A percentile compares a stretch with the other conserved stretches of the same genome.
These are phyloP conservation scores for Mizuhopecten yessoensis DNA, from an alignment of 1,140 invertebrate species.

Conservation along the genomic window DNA sequence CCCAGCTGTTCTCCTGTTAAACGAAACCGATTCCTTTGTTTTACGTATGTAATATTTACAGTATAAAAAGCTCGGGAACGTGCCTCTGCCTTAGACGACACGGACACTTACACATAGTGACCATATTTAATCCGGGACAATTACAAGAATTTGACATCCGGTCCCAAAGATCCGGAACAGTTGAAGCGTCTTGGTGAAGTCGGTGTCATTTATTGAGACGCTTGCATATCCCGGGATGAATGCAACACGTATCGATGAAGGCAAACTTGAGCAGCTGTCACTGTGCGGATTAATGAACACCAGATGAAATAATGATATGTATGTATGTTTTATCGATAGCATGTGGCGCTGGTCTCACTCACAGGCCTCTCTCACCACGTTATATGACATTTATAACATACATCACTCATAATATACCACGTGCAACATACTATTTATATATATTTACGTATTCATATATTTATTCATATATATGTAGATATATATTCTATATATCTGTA, in stretches of 20 bases:
- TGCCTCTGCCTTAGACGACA: background rate
- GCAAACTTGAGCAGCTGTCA: background rate
- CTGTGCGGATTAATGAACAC: background rate
- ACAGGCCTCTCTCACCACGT: background rate
- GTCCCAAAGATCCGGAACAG: slow-evolving; percentile 22
- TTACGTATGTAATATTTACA: background rate
- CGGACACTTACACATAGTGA: background rate
- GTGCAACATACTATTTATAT: background rate
- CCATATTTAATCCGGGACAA: slow-evolving; percentile 25
- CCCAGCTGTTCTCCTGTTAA: background rate
- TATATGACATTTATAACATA: slow-evolving; percentile 30
- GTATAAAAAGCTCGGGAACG: background rate
- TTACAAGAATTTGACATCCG: slow-evolving; percentile 34
- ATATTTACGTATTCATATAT: background rate
- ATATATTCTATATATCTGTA: background rate
- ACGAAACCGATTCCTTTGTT: background rate
- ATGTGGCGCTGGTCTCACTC: background rate
- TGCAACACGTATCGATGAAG: slow-evolving; percentile 32
- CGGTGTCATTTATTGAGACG: slow-evolving; percentile 30
- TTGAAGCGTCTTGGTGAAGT: slow-evolving; percentile 5
- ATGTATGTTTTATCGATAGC: background rate
- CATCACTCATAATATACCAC: background rate
- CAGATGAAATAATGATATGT: slow-evolving; percentile 26
- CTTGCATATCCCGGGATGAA: background rate
- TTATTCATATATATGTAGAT: background rate